These are phyloP conservation scores for Heliconius eleuchia DNA, from an alignment of 1,140 invertebrate genomes.

Conservation along the genomic window DNA sequence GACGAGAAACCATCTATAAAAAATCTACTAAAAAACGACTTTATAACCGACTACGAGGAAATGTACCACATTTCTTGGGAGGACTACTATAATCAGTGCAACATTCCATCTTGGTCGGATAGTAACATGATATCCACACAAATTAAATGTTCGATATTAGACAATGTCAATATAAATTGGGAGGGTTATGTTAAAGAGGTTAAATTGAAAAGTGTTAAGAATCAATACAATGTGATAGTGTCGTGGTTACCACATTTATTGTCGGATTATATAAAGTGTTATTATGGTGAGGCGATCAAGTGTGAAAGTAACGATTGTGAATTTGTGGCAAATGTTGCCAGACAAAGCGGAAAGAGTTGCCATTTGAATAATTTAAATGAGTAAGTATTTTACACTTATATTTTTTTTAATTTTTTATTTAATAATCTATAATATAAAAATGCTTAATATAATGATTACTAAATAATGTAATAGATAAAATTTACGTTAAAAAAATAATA, in stretches of 20 bases:
- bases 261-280: conserved; percentile 84
- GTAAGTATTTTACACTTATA: conserved; percentile 54
- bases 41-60: conserved; percentile 63
- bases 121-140: conserved; percentile 85
- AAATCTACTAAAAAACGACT: conserved; percentile 70
- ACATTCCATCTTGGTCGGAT: conserved; percentile 85
- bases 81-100: conserved; percentile 87
- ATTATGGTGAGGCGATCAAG: conserved; percentile 84
- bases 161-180: conserved; percentile 86
- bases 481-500: too few relatives aligned
- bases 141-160: conserved; percentile 85
- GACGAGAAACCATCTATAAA: conserved; percentile 67
- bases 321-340: conserved; percentile 78
- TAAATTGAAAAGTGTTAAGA: conserved; percentile 83
- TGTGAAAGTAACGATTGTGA: conserved; percentile 82
- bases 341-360: conserved; percentile 82
- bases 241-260: conserved; percentile 83
- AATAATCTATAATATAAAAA: too few relatives aligned
- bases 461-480: too few relatives aligned
- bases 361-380: conserved; percentile 86
- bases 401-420: too few relatives aligned
- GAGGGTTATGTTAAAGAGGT: conserved; percentile 87
- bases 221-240: conserved; percentile 83
- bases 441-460: too few relatives aligned
- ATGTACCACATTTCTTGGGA: conserved; percentile 83